These are phyloP conservation scores for Dermatemys mawii DNA, from an alignment of 2,113 vertebrate species.

Conservation along the genomic window DNA sequence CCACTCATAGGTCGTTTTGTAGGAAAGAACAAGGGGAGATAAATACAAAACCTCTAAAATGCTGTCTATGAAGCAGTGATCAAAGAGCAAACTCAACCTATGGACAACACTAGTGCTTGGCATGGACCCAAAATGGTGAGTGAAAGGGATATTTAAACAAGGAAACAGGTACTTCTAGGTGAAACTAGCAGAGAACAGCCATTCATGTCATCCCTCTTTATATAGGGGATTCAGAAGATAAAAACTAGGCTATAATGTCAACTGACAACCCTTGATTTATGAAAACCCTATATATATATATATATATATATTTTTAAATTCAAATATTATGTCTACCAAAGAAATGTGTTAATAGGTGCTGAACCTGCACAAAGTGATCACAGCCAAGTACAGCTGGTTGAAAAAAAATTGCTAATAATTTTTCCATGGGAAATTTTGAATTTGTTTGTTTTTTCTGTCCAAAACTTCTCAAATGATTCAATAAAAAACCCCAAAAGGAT, in stretches of 20 bases:
- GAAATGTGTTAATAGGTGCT: not conserved
- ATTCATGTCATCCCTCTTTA: not conserved
- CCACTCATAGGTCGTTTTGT: not conserved
- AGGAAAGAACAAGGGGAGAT: not conserved
- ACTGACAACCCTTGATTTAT: not conserved
- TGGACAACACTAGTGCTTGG: not conserved
- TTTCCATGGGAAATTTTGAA: not conserved
- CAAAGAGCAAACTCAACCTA: slow-evolving; percentile 8
- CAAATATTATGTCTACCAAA: not conserved
- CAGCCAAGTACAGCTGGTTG: not conserved
- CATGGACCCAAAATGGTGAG: not conserved
- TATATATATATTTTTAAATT: not conserved
- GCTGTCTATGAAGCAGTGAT: not conserved
- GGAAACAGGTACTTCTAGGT: not conserved
- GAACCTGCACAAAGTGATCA: not conserved
- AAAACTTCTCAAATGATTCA: not conserved
- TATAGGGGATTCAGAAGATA: not conserved
- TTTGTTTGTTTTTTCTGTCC: not conserved
- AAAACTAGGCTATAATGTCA: rapidly evolving
- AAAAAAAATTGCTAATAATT: not conserved
- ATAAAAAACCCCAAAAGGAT: not conserved
- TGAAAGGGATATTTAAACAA: not conserved
- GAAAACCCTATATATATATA: not conserved
- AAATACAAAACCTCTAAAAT: not conserved
- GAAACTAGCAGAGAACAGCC: not conserved